Base-by-base conservation (phyloP, 2,888 invertebrate species). In the Nebria salina region DNA sequence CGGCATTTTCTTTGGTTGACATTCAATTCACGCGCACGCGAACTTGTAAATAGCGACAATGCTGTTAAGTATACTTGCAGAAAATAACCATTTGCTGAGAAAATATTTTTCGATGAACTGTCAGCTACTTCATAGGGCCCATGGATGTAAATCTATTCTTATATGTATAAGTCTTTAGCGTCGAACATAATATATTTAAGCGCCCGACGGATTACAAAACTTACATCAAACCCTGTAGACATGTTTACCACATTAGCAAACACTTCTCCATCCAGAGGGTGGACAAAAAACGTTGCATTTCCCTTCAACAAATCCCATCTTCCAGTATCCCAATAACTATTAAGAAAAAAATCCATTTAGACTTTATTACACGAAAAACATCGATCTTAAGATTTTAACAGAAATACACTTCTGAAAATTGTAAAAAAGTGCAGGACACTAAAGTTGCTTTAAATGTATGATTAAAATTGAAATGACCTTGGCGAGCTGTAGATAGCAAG, bases 261-360 rank as follows among this genome's bases (percentile, higher is more conserved):
- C n/a, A 94, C 93, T 88, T 94, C 94, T 0, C 95, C 94, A 85
- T 94, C 94, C 8, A 94, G 86, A 0, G 94, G 94, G 88, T 94
- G 94, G 0, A 94, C 92, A 65, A 89, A 91, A 70, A 93, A 89
- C 0, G 89, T 92, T 3, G 88, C 87, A 78, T 90, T 90, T 70
- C 88, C 86, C 6, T 87, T 84, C 20, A 89, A 84, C 1, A 92
- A 83, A 77, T 91, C 90, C 93, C 93, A 93, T 82, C 90, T 89
- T 72, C 92, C 91, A 0, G 87, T 88, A 8, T 88, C 88, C 90
- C 93, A 91, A 84, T 94, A 94, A 8, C 94, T 92, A 34, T 34
- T 34, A 34, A 34, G 1, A 34, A 0, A 1, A 1, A 34, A 34
- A 34, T 25, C 15, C 68, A 25, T 25, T 68, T 15, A n/a, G 6